phyloP scores from a whole-genome alignment of 2,113 vertebrate genomes.

The Octodon degus region DNA sequence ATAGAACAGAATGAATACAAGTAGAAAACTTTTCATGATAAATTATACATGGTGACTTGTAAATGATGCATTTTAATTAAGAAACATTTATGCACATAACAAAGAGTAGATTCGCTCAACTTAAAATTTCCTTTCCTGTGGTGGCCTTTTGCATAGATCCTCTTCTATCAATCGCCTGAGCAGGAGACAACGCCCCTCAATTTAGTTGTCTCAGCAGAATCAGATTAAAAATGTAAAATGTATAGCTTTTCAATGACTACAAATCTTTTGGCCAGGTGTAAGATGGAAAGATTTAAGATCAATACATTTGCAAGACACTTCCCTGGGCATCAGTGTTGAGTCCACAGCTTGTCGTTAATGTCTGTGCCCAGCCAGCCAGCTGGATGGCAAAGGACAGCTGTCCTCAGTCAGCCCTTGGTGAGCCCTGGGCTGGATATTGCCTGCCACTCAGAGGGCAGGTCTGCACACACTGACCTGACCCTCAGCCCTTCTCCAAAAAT shows the following conservation, averaged over 20 bases:
- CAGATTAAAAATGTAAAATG: not conserved
- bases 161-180: not conserved
- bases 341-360: not conserved
- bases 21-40: not conserved
- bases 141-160: not conserved
- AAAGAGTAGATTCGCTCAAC: not conserved
- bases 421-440: too few relatives aligned
- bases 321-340: not conserved
- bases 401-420: fast-evolving
- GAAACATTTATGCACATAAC: not conserved
- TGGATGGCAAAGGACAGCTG: not conserved
- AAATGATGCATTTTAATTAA: not conserved
- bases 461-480: fast-evolving
- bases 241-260: not conserved
- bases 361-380: not conserved
- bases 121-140: not conserved
- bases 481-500: not conserved
- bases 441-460: too few relatives aligned
- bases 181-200: not conserved
- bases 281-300: not conserved
- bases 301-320: not conserved
- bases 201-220: not conserved
- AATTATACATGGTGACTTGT: not conserved
- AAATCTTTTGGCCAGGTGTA: not conserved
- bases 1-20: not conserved